phyloP scores from a whole-genome alignment of 2,113 vertebrate species.

The Capra hircus region DNA sequence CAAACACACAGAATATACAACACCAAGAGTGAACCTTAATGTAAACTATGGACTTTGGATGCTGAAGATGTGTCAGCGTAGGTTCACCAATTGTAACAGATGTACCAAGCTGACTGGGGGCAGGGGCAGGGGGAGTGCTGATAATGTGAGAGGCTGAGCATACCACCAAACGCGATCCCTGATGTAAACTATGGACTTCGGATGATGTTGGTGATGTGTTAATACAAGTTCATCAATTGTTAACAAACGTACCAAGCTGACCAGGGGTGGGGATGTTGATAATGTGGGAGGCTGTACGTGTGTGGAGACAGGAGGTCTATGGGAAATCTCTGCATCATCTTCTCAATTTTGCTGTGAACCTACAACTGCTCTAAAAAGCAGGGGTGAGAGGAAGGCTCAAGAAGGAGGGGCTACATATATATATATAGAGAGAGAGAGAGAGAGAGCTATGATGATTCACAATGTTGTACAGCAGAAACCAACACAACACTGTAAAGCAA shows the following conservation, averaged over 20 bases:
- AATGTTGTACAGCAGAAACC: background rate
- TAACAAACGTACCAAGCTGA: background rate
- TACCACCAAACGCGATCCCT: background rate
- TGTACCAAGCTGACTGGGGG: background rate
- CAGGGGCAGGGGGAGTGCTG: background rate
- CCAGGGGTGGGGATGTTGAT: background rate
- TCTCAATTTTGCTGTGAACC: background rate
- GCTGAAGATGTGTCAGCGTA: background rate
- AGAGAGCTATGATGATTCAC: background rate
- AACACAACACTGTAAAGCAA: background rate
- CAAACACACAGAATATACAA: background rate
- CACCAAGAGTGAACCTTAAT: background rate
- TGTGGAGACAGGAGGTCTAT: background rate
- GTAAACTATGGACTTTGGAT: background rate
- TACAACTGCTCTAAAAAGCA: background rate
- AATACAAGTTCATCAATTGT: background rate
- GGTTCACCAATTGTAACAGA: background rate
- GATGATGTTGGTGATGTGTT: background rate
- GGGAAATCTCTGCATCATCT: background rate
- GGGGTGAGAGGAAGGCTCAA: background rate
- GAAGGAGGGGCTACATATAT: background rate
- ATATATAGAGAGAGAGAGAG: background rate
- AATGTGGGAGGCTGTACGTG: background rate
- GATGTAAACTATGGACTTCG: background rate
- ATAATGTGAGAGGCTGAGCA: background rate